Percentiles rank a stretch among this genome's conserved stretches.
phyloP scores from a whole-genome alignment of 2,113 vertebrate species.

The Tragulus kanchil region DNA sequence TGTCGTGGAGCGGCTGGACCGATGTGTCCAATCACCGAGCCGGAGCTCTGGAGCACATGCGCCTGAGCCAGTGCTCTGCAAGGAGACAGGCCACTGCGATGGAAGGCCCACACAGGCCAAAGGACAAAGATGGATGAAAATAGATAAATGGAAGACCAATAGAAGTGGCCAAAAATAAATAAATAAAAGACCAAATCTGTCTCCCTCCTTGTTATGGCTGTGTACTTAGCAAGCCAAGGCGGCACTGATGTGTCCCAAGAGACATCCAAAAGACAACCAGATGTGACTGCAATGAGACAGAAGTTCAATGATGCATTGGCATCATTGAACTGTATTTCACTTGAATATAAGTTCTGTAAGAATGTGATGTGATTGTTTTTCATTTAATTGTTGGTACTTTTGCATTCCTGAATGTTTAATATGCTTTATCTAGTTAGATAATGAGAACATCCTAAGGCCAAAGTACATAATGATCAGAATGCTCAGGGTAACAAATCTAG shows the following conservation, averaged over 20 bases:
- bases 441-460: background rate
- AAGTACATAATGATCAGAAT: background rate
- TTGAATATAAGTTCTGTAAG: background rate
- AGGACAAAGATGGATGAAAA: too few relatives aligned
- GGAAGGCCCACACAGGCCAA: too few relatives aligned
- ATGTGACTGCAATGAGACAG: background rate
- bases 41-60: too few relatives aligned
- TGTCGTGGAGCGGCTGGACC: too few relatives aligned
- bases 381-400: background rate
- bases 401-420: background rate
- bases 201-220: background rate
- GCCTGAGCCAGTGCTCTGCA: too few relatives aligned
- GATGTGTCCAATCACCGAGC: too few relatives aligned
- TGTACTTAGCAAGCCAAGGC: background rate
- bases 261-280: background rate
- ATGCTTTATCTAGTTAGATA: background rate
- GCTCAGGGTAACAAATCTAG: background rate
- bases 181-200: background rate
- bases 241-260: background rate
- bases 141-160: too few relatives aligned
- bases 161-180: background rate
- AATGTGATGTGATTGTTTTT: background rate
- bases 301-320: too few relatives aligned
- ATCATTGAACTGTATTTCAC: background rate
- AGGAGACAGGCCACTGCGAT: too few relatives aligned